Evolutionary conservation across 2,888 invertebrate genomes (phyloP), one percentile per base, ranked within the genome.

Genomic region (Pseudococcus longispinus): DNA sequence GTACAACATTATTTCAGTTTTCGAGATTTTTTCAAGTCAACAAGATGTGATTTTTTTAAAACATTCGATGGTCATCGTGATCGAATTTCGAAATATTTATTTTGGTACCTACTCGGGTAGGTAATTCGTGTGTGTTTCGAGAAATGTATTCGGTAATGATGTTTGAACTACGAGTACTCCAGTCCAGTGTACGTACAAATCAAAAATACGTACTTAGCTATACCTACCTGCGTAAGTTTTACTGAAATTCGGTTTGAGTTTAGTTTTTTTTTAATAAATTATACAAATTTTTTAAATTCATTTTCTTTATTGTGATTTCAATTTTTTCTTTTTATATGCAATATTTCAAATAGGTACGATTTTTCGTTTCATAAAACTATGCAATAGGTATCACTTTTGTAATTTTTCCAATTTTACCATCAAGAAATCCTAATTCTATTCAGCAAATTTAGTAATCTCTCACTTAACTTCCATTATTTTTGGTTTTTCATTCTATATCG

Each of bases 401-500:
- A 42, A 2, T 80, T 42, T 42, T 42, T 2, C 4, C 6, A 20
- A n/a, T n/a, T 42, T 29, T 42, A 80, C 20, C 77, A 80, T n/a
- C 77, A 80, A 42, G 77, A 80, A 18, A 42, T 80, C 37, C 77
- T 80, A 8, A 42, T 37, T 9, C 2, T 80, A 80, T 29, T 42
- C 1, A 8, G 77, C 42, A 80, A 4, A 42, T 65, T 65, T 32
- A 70, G 5, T 4, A 32, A 29, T 29, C 15, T 70, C 1, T 11
- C 8, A 60, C 23, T 23, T 26, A 2, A 11, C 11, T 70, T 77
- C 3, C 5, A 20, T 42, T 2, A n/a, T n/a, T 42, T 6, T 42
- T 42, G 9, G n/a, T 37, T 80, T 42, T 80, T 42, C 9, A 80
- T 80, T 80, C 77, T 20, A 3, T 80, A 80, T 80, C 77, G 77